These are phyloP conservation scores for Lontra canadensis DNA, from an alignment of 2,113 vertebrate species.

Conservation along the genomic window DNA sequence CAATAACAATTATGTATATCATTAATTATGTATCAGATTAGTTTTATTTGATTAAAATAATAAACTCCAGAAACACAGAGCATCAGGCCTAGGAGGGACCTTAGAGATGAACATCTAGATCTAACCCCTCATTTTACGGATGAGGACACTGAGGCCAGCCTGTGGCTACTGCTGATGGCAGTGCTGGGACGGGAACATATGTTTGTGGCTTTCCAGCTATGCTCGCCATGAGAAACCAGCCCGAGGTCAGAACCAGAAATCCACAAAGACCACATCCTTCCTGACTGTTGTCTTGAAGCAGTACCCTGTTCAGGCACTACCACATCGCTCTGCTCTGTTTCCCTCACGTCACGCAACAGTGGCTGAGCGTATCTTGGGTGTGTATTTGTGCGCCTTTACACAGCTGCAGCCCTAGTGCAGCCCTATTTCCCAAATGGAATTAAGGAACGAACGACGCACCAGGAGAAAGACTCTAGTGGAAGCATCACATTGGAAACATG, in stretches of 20 bases:
- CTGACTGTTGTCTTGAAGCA: neutral
- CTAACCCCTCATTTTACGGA: neutral
- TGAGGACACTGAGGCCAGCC: neutral
- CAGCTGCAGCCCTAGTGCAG: neutral
- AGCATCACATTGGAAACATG: neutral
- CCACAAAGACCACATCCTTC: neutral
- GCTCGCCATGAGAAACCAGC: neutral
- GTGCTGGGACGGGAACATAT: neutral
- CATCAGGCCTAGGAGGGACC: slow-evolving; percentile 2
- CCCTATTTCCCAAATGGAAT: neutral
- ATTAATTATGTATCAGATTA: slow-evolving; percentile 76
- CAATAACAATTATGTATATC: slow-evolving; percentile 71
- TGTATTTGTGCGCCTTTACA: neutral
- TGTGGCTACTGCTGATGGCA: neutral
- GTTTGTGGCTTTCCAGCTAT: neutral
- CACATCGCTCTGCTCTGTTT: neutral
- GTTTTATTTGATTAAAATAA: slow-evolving; percentile 69
- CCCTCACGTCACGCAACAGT: neutral
- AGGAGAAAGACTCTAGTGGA: neutral
- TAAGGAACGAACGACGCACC: neutral
- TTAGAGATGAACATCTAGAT: neutral
- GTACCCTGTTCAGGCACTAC: fast-evolving
- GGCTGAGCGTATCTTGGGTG: neutral
- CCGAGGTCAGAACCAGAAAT: neutral
- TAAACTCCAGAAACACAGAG: slow-evolving; percentile 53